Evolutionary conservation across 2,797 vertebrate genomes (phyloP).

Genomic region (Erethizon dorsatum): DNA sequence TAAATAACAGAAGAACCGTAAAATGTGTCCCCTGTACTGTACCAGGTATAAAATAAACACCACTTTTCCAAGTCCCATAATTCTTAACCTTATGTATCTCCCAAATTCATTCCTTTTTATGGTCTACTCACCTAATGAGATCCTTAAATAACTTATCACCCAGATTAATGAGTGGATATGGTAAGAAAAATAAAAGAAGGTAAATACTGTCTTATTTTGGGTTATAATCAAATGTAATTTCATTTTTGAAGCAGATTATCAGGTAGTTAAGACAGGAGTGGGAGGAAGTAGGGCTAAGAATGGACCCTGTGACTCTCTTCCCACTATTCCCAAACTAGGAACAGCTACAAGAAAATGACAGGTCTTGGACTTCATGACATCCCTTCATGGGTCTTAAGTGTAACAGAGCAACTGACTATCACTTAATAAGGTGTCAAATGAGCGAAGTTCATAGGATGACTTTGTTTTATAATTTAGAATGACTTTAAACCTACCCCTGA

Average conservation of each 20-base stretch:
- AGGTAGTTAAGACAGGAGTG: background rate
- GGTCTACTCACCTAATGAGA: conserved; percentile 28
- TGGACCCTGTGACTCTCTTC: background rate
- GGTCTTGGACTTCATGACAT: background rate
- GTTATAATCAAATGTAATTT: conserved; percentile 11
- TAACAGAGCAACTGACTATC: background rate
- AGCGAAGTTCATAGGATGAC: background rate
- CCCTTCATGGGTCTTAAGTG: too few relatives aligned
- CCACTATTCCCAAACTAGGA: background rate
- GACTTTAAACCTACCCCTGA: background rate
- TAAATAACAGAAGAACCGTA: conserved; percentile 70
- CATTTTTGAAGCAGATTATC: background rate
- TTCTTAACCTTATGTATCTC: conserved; percentile 51
- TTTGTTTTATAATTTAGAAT: conserved; percentile 13
- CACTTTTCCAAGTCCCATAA: conserved; percentile 45
- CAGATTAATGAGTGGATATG: conserved; percentile 37
- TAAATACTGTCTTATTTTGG: conserved; percentile 28
- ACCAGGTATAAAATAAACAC: conserved; percentile 60
- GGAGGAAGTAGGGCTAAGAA: background rate
- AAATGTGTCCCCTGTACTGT: conserved; percentile 4
- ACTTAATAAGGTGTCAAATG: background rate
- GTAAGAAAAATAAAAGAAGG: background rate
- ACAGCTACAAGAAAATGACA: background rate
- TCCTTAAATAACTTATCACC: conserved; percentile 42
- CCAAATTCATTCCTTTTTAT: conserved; percentile 51